Evolutionary conservation across 2,797 vertebrate genomes (phyloP), one percentile per base, ranked within the genome.

Genomic region (Anguilla anguilla): DNA sequence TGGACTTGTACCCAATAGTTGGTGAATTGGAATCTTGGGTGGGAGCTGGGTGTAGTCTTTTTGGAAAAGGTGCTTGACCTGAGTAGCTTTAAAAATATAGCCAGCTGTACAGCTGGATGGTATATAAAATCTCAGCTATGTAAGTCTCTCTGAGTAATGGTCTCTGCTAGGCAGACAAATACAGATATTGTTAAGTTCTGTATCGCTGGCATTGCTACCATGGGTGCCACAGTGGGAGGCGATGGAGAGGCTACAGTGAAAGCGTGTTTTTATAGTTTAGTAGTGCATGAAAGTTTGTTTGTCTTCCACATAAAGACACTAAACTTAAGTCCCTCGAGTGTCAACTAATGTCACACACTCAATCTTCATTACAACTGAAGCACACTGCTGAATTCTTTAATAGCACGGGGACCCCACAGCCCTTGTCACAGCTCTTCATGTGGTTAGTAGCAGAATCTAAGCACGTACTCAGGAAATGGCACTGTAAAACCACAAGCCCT

Each of bases 401-500:
- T 72, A 59, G 39, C 64, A 19, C 9, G 67, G 61, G 43, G 22
- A 67, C 35, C 61, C 49, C 59, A 49, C 85, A n/a, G 22, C 35
- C n/a, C 35, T 72, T 86, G 35, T 69, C n/a, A 49, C 67, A 86
- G 61, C 39, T 3, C 67, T 86, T 51, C 43, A 46, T 69, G 49
- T 72, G 85, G 49, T 85, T 90, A 69, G 53, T n/a, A 19, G 2
- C 19, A 5, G 84, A 59, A 35, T 31, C 39, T n/a, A 13, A 22
- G 46, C 57, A 35, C 55, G 85, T 86, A 5, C 39, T 4, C 6
- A n/a, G 43, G 25, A 49, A 86, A 69, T 10, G 22, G 84, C 19
- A 51, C 64, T 85, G 64, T 87, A 35, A 67, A 59, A 91, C 87
- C 74, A 84, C 69, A 64, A 91, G 53, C 86, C 67, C 79, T 89